Base-by-base conservation (phyloP, 2,113 vertebrate species). In the Glareola pratincola region DNA sequence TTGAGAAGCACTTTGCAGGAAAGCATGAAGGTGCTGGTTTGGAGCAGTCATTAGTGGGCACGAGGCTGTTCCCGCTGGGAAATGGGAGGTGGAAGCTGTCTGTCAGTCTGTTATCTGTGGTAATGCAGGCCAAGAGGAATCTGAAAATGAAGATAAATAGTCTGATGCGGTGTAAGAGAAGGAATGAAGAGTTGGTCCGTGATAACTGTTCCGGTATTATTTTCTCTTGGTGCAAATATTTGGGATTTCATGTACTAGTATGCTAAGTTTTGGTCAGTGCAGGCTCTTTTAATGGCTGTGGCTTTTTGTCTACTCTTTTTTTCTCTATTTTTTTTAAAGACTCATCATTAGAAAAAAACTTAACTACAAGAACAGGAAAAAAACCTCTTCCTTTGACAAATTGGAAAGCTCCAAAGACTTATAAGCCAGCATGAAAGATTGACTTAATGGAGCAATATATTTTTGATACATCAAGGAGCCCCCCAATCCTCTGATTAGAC, bases 381-480 rank as follows among this genome's bases (percentile, higher is more conserved):
- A 84, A 59, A 10, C 6, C 29, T 73, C 20, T 95, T 85, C 77
- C 84, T 97, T 69, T 86, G 91, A 95, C 94, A 97, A 97, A 94
- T 92, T 96, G 71, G 84, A 97, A 96, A 90, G 95, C 96, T 97
- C 97, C 72, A 91, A 88, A 96, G 91, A 72, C 76, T 88, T 95
- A 54, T 92, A 96, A 97, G 84, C 85, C 79, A 90, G 85, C 68
- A 56, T 96, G 95, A 97, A 96, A 94, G 92, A 98, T 97, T 95
- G 89, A 96, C 90, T 97, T 97, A 97, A 97, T 97, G 87, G 90
- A 95, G 90, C 90, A 84, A 75, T 91, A 51, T 96, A 96, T 96
- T 96, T 96, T 93, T 96, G 91, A 96, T 97, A 74, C 54, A 67
- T 77, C 60, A 85, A 97, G 83, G 94, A 96, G 77, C 95, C 93